A percentile compares a stretch with the other conserved stretches of the same genome.
Conservation (phyloP, 2,113 vertebrate species). For the Chaetodon auriga region DNA sequence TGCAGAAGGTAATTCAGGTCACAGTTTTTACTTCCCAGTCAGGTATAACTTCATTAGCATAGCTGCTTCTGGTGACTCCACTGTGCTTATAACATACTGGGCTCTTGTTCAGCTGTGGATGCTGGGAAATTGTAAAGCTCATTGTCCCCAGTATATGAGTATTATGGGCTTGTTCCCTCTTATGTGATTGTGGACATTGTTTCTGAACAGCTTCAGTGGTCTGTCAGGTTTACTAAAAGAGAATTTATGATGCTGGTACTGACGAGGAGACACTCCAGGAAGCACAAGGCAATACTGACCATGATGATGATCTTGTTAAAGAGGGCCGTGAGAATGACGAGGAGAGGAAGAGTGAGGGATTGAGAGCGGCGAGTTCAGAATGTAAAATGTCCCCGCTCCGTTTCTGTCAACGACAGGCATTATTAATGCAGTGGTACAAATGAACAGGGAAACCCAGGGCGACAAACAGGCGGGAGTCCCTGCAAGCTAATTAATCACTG, state of each 20-base stretch:
- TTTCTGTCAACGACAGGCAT: slow-evolving; percentile 54
- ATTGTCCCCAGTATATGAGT: not conserved
- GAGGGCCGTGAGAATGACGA: not conserved
- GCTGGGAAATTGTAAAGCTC: not conserved
- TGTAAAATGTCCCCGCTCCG: slow-evolving; percentile 30
- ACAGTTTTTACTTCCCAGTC: not conserved
- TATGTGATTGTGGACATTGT: not conserved
- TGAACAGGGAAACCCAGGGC: slow-evolving; percentile 63
- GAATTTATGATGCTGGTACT: not conserved
- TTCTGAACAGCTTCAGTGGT: not conserved
- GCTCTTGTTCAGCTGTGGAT: not conserved
- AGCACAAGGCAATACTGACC: not conserved
- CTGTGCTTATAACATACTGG: not conserved
- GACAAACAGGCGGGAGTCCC: slow-evolving; percentile 61
- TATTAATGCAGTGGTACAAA: slow-evolving; percentile 73
- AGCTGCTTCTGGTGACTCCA: not conserved
- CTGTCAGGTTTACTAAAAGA: not conserved
- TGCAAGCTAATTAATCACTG: slow-evolving; percentile 70
- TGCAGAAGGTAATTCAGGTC: not conserved
- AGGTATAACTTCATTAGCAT: not conserved
- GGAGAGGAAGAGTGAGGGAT: not conserved
- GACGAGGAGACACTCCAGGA: not conserved
- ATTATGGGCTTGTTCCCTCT: not conserved
- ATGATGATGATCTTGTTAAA: slow-evolving; percentile 7
- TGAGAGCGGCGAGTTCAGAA: slow-evolving; percentile 20